These are phyloP conservation scores for Fukomys damarensis DNA, from an alignment of 2,113 vertebrate genomes.

Conservation along the genomic window DNA sequence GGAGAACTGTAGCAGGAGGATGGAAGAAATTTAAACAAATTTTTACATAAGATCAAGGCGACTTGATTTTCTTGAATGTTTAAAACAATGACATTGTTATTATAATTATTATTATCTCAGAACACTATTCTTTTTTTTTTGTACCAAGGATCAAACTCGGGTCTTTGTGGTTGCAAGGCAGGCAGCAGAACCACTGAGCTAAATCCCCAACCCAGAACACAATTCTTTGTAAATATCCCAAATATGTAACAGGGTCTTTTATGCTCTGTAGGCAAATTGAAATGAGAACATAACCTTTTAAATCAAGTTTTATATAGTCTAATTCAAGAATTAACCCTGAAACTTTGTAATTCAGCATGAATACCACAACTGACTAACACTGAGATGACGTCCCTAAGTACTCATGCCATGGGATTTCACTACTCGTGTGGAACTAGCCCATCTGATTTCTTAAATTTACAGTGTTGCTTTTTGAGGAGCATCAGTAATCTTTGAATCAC, in stretches of 20 bases:
- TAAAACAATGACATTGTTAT: slow-evolving; percentile 21
- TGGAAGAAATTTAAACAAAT: slow-evolving; percentile 45
- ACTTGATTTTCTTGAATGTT: slow-evolving; percentile 24
- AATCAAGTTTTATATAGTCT: background rate
- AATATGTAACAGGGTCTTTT: background rate
- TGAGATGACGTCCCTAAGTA: background rate
- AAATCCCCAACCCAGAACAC: background rate
- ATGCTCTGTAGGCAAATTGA: background rate
- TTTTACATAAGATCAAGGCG: slow-evolving; percentile 27
- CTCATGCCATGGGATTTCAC: background rate
- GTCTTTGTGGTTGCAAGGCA: too few relatives aligned
- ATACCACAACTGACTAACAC: background rate
- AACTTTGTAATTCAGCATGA: slow-evolving; percentile 12
- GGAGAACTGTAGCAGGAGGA: background rate
- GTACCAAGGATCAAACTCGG: too few relatives aligned
- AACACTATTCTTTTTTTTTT: too few relatives aligned
- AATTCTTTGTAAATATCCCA: slow-evolving; percentile 2
- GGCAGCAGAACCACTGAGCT: too few relatives aligned
- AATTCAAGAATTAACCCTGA: slow-evolving; percentile 38
- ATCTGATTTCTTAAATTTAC: background rate
- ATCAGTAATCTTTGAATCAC: background rate
- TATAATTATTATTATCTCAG: background rate
- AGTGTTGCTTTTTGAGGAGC: background rate
- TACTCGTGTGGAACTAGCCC: background rate
- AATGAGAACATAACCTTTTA: background rate